These are phyloP conservation scores for Falco punctatus DNA, from an alignment of 2,113 vertebrate genomes.

Conservation along the genomic window DNA sequence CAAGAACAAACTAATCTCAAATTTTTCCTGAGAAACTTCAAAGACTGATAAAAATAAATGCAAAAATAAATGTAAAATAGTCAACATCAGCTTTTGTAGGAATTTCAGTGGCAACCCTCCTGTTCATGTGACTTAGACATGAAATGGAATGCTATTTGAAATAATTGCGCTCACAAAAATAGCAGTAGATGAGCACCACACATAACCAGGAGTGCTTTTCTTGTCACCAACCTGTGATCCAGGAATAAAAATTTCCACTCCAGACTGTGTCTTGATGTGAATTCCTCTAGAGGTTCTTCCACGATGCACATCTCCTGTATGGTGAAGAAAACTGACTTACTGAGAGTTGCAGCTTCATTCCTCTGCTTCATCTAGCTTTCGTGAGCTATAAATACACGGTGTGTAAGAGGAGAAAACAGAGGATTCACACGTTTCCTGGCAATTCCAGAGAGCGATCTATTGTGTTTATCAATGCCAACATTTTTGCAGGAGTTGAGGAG, in stretches of 20 bases:
- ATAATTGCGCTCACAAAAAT: background rate
- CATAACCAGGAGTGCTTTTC: slow-evolving; percentile 15
- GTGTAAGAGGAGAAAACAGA: background rate
- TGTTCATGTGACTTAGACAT: background rate
- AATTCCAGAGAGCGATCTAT: background rate
- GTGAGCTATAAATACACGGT: background rate
- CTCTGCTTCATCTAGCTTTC: background rate
- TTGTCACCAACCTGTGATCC: slow-evolving; percentile 82
- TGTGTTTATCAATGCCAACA: slow-evolving; percentile 25
- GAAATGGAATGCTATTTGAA: background rate
- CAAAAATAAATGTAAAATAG: background rate
- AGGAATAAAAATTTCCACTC: slow-evolving; percentile 88
- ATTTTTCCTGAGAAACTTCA: background rate
- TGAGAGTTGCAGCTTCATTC: background rate
- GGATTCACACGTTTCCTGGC: background rate
- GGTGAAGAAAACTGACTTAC: slow-evolving; percentile 31
- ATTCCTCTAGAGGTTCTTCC: slow-evolving; percentile 83
- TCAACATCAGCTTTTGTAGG: background rate
- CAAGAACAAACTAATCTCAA: background rate
- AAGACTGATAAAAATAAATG: slow-evolving; percentile 7
- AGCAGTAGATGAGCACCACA: background rate
- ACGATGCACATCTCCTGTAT: slow-evolving; percentile 82
- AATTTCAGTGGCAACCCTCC: background rate
- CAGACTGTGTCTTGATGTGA: slow-evolving; percentile 85
- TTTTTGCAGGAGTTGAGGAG: slow-evolving; percentile 27